Conservation (phyloP, 2,113 vertebrate species). For the Halichoeres trimaculatus region DNA sequence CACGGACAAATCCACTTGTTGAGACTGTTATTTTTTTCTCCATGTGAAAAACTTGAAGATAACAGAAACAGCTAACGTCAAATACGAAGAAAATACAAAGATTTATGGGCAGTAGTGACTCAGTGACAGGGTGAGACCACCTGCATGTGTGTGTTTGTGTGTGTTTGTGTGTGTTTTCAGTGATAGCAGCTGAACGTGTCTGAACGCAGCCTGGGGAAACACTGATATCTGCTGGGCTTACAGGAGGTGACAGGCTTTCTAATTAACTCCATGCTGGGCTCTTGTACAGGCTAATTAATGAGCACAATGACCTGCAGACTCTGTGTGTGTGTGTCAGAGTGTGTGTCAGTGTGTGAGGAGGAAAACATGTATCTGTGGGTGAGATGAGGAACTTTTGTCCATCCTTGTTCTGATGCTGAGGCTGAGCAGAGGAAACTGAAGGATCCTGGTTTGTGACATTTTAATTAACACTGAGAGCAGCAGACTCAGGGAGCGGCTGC, state of each 20-base stretch:
- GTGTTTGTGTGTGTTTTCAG: not conserved
- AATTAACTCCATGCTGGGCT: slow-evolving; percentile 68
- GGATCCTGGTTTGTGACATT: too few relatives aligned
- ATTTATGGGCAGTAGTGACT: not conserved
- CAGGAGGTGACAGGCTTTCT: slow-evolving; percentile 61
- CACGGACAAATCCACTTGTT: too few relatives aligned
- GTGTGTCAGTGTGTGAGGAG: too few relatives aligned
- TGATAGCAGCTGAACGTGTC: not conserved
- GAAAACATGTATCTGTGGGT: not conserved
- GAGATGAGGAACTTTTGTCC: not conserved
- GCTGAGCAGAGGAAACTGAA: not conserved
- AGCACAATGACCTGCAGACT: slow-evolving; percentile 55
- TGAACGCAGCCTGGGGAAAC: not conserved
- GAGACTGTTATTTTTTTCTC: not conserved
- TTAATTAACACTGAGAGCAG: too few relatives aligned
- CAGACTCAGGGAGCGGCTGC: too few relatives aligned
- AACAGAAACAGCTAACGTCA: not conserved
- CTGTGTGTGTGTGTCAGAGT: not conserved
- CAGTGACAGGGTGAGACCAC: not conserved
- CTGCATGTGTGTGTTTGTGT: not conserved
- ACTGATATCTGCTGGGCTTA: slow-evolving; percentile 34
- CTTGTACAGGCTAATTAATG: slow-evolving; percentile 61
- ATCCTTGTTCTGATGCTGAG: not conserved
- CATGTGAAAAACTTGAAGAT: not conserved
- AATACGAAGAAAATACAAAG: not conserved